Evolutionary conservation across 2,113 vertebrate species (phyloP), one percentile per base, ranked within the genome.

Genomic region (Morone saxatilis): DNA sequence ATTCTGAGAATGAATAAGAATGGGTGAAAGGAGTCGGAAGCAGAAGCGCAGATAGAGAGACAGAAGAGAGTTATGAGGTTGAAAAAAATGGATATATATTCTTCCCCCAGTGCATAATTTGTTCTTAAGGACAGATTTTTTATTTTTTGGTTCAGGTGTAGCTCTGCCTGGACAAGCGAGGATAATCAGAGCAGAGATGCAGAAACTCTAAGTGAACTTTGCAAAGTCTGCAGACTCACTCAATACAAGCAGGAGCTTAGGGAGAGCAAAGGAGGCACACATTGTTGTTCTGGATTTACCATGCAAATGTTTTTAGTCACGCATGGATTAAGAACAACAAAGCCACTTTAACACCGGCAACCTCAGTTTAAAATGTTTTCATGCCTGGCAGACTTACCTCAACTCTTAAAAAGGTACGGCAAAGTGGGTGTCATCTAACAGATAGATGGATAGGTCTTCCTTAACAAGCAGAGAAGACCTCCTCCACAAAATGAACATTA

Each of bases 191-290:
- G 71, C 70, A 56, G 62, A 80, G 77, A 83, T 76, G 87, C 75
- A 83, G 87, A 89, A 89, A 92, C 90, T 94, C 85, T 65, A 47
- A 38, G 41, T 91, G 92, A 94, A 93, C 94, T 92, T 90, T 79
- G 51, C 53, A 77, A 81, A 91, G 73, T 93, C 72, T 63, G 53
- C 67, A 66, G 62, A 50, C 83, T 68, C 48, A 67, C 45, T 85
- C 88, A 71, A 68, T 81, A 56, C 41, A 57, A 85, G 72, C 78
- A 40, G 77, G 51, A 69, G 86, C 86, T 86, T 79, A 90, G 80
- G 60, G 59, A 86, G 82, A 75, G 75, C 69, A 78, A 72, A 7
- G 47, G 73, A 89, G 80, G 59, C 73, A 78, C 65, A 57, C 66
- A 71, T 73, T 90, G 84, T 93, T 92, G 91, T 90, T 88, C 53